Evolutionary conservation across 2,888 invertebrate species (phyloP).

Genomic region (Platerodrilus igneus): DNA sequence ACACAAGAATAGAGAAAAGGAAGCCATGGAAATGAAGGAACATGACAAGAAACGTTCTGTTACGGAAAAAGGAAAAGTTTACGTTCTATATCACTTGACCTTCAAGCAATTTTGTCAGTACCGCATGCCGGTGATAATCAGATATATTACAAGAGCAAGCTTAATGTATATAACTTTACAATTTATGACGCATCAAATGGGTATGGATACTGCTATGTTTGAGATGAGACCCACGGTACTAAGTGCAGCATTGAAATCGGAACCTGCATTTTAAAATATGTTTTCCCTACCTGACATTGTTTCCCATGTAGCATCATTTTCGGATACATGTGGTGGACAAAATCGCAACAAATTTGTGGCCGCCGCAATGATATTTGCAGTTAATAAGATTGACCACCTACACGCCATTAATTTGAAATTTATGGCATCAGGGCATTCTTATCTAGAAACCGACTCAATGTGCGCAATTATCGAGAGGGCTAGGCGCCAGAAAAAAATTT

Average conservation of each 20-base stretch:
- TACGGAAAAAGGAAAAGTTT: constrained; percentile 5
- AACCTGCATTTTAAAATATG: no score
- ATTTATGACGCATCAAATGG: constrained; percentile 20
- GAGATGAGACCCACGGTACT: no score
- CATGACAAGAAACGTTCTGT: constrained; percentile 1
- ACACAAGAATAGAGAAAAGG: constrained; percentile 4
- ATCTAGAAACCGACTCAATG: constrained; percentile 20
- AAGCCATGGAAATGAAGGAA: constrained; percentile 4
- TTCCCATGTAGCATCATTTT: constrained; percentile 19
- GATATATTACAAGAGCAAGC: constrained; percentile 8
- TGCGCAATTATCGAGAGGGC: constrained; percentile 25
- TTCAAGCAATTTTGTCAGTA: constrained; percentile 6
- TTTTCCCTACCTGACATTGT: constrained; percentile 22
- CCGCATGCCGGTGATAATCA: constrained; percentile 6
- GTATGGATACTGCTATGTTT: constrained; percentile 16
- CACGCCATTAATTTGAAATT: constrained; percentile 26
- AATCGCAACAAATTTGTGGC: constrained; percentile 22
- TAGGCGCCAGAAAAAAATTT: constrained; percentile 20
- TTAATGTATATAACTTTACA: constrained; percentile 27
- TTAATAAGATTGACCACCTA: constrained; percentile 18
- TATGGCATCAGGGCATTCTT: constrained; percentile 14
- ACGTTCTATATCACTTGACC: constrained; percentile 2
- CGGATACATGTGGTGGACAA: constrained; percentile 24
- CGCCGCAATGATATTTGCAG: constrained; percentile 22
- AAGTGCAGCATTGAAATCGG: no score